Conservation (phyloP, 2,113 vertebrate genomes). For the Pogona vitticeps region DNA sequence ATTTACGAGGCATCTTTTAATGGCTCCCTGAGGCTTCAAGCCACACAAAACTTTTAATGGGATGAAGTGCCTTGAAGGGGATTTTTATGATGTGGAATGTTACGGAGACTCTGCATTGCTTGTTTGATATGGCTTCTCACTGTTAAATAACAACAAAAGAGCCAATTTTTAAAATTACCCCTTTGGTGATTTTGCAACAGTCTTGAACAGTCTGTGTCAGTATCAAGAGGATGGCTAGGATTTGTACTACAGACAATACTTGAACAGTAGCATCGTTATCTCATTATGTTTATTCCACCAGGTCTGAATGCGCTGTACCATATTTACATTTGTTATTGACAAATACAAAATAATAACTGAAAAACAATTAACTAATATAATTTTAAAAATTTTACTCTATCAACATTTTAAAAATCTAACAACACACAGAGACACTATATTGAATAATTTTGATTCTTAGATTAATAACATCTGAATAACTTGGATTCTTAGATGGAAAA, state of each 20-base stretch:
- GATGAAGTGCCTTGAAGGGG: constrained; percentile 15
- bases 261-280: neutral
- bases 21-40: constrained; percentile 5
- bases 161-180: neutral
- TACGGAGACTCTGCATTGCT: neutral
- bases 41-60: neutral
- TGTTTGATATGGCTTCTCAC: neutral
- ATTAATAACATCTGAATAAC: neutral
- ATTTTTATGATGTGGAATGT: constrained; percentile 14
- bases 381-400: neutral
- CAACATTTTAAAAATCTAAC: neutral
- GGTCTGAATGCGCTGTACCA: neutral
- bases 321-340: neutral
- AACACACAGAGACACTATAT: neutral
- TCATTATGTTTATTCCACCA: neutral
- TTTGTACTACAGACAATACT: neutral
- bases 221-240: neutral
- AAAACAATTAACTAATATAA: neutral
- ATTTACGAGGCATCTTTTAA: constrained; percentile 8
- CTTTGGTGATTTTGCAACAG: neutral
- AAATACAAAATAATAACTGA: neutral
- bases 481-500: neutral
- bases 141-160: neutral
- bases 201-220: neutral
- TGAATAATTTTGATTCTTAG: no score